A percentile compares a stretch with the other conserved stretches of the same genome.
These are phyloP conservation scores for Drosophila lacertosa DNA, from an alignment of 1,140 invertebrate species.

Conservation along the genomic window DNA sequence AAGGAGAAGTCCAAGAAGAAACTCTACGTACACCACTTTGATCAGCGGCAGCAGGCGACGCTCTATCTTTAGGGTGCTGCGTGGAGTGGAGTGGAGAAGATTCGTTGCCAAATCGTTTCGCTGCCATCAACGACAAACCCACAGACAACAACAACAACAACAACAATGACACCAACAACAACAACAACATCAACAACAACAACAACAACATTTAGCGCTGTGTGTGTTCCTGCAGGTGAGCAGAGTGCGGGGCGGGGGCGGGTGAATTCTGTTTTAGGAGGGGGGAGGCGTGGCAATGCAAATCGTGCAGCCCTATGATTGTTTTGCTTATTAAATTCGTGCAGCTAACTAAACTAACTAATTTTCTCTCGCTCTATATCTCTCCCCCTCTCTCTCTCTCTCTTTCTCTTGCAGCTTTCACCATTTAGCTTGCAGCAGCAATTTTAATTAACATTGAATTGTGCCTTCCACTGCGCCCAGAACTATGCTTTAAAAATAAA, in stretches of 20 bases:
- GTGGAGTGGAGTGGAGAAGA: slow-evolving; percentile 33
- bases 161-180: slow-evolving; percentile 25
- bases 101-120: slow-evolving; percentile 77
- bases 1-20: slow-evolving; percentile 87
- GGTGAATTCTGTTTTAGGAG: neutral
- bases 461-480: slow-evolving; percentile 77
- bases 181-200: slow-evolving; percentile 47
- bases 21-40: slow-evolving; percentile 83
- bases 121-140: slow-evolving; percentile 65
- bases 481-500: slow-evolving; percentile 62
- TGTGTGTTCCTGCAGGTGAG: slow-evolving; percentile 80
- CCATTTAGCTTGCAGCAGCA: slow-evolving; percentile 76
- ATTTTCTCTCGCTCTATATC: slow-evolving; percentile 40
- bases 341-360: slow-evolving; percentile 59
- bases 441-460: slow-evolving; percentile 81
- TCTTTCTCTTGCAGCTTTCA: slow-evolving; percentile 64
- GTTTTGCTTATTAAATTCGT: slow-evolving; percentile 79
- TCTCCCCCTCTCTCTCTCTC: slow-evolving; percentile 1
- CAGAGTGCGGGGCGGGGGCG: neutral
- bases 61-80: slow-evolving; percentile 75
- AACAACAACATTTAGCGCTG: slow-evolving; percentile 66
- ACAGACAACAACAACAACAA: slow-evolving; percentile 54
- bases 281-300: slow-evolving; percentile 62
- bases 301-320: slow-evolving; percentile 78
- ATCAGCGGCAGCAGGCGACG: slow-evolving; percentile 84